Conservation (phyloP, 2,797 vertebrate species). For the Falco concolor region DNA sequence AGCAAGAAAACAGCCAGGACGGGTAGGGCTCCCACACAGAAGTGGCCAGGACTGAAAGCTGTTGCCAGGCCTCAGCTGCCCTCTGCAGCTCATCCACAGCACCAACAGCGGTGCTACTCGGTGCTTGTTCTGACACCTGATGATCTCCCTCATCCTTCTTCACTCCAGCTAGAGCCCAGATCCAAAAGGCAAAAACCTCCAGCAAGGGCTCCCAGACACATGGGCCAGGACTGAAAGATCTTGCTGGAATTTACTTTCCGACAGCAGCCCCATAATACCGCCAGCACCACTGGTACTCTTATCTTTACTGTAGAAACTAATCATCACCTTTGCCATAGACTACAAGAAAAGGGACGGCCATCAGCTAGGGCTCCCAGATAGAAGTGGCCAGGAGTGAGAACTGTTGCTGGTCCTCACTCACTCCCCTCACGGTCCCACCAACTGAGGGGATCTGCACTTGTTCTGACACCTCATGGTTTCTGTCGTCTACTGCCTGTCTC, state of each 20-base stretch:
- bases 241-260: not conserved
- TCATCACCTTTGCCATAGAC: not conserved
- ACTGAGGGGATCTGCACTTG: too few relatives aligned
- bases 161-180: not conserved
- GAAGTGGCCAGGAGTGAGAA: not conserved
- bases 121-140: not conserved
- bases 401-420: not conserved
- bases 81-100: not conserved
- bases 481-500: too few relatives aligned
- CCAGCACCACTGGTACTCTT: not conserved
- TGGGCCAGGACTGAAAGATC: not conserved
- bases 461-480: too few relatives aligned
- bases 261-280: not conserved
- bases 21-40: not conserved
- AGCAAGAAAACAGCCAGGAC: not conserved
- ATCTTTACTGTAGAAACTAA: not conserved
- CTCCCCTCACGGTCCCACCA: not conserved
- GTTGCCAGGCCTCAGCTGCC: not conserved
- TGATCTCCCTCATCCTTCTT: not conserved
- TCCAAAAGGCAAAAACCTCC: not conserved
- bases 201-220: not conserved
- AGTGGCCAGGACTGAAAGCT: not conserved
- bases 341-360: not conserved
- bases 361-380: not conserved
- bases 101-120: too few relatives aligned